Evolutionary conservation across 2,113 vertebrate species (phyloP).

Genomic region (Urocolius indicus): DNA sequence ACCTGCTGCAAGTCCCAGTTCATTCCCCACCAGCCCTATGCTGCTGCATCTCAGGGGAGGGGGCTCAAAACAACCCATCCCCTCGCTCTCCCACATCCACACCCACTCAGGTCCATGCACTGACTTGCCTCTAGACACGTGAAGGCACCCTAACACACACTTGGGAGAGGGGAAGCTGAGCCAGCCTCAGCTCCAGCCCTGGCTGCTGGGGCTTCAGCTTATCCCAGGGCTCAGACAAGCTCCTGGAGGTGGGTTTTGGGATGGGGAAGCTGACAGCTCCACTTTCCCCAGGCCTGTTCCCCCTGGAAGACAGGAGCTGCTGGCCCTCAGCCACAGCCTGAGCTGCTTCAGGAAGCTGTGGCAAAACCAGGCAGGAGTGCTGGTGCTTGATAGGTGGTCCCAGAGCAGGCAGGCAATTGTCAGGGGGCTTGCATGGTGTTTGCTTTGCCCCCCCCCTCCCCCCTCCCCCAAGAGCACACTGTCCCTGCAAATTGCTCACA

Average conservation of each 20-base stretch:
- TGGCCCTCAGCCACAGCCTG: not conserved
- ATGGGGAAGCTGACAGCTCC: not conserved
- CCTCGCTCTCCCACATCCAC: not conserved
- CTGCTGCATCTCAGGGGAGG: not conserved
- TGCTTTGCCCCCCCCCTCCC: constrained; percentile 38
- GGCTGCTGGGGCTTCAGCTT: fast-evolving
- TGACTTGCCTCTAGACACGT: not conserved
- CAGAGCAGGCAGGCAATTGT: not conserved
- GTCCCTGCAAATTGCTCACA: not conserved
- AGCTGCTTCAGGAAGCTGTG: not conserved
- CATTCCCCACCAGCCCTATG: not conserved
- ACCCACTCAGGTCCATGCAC: not conserved
- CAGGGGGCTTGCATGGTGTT: not conserved
- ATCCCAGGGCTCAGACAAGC: not conserved
- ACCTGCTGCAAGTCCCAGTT: not conserved
- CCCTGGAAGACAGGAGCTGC: not conserved
- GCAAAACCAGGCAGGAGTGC: not conserved
- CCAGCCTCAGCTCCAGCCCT: not conserved
- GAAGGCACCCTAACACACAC: not conserved
- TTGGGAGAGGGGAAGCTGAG: not conserved
- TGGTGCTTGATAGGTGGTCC: constrained; percentile 55
- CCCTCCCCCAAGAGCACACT: not conserved
- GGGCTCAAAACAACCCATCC: not conserved
- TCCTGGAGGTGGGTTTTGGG: not conserved
- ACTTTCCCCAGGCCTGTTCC: not conserved